Conservation (phyloP, 2,113 vertebrate species). For the Elanus axillaris region DNA sequence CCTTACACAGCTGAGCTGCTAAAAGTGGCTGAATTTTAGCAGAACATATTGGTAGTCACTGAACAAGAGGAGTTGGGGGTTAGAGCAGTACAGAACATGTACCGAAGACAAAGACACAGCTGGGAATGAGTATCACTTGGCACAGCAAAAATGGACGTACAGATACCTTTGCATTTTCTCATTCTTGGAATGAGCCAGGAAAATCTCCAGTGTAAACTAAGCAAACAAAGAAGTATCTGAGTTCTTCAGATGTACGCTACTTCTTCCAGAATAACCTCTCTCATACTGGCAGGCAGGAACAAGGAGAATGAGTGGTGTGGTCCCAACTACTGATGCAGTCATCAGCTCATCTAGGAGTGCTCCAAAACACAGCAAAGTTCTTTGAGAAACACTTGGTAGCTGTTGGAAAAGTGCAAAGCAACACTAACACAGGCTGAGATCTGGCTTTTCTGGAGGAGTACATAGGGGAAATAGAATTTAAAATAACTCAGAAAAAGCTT, state of each 20-base stretch:
- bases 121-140: neutral
- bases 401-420: neutral
- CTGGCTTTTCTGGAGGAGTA: neutral
- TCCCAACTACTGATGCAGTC: fast-evolving
- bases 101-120: neutral
- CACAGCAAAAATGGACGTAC: neutral
- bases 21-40: slow-evolving; percentile 41
- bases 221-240: neutral
- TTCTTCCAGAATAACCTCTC: neutral
- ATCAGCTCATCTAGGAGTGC: neutral
- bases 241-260: neutral
- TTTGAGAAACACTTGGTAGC: neutral
- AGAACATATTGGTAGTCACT: neutral
- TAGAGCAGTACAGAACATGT: neutral
- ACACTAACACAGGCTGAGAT: neutral
- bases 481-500: neutral
- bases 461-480: neutral
- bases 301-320: neutral
- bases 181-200: neutral
- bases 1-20: slow-evolving; percentile 48
- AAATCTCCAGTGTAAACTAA: neutral
- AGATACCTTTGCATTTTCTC: neutral
- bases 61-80: neutral
- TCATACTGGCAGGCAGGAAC: neutral
- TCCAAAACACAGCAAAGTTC: neutral